These are phyloP conservation scores for Acanthosoma haemorrhoidale DNA, from an alignment of 2,888 invertebrate species.

Conservation along the genomic window DNA sequence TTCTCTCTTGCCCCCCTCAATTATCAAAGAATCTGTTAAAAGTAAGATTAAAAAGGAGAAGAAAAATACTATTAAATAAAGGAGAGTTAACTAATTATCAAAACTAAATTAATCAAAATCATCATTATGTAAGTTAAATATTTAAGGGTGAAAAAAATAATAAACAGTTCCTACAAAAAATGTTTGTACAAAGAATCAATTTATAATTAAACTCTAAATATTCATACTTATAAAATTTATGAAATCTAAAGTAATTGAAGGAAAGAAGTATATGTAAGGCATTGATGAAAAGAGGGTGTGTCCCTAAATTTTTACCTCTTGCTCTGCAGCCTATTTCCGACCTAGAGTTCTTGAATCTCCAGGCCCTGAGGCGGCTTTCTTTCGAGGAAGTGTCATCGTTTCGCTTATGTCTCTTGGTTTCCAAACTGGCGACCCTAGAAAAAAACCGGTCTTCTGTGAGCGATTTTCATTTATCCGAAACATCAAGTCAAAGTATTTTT, in stretches of 20 bases:
- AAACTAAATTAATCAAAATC: not conserved
- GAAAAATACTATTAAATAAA: too few relatives aligned
- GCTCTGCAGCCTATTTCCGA: constrained; percentile 21
- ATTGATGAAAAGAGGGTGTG: constrained; percentile 17
- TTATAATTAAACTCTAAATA: too few relatives aligned
- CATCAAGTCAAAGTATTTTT: not conserved
- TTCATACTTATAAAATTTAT: not conserved
- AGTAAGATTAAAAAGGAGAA: too few relatives aligned
- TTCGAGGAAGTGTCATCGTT: constrained; percentile 59
- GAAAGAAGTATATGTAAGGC: not conserved
- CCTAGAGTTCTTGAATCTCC: constrained; percentile 36
- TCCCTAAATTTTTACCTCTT: constrained; percentile 18
- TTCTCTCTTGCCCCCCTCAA: not conserved
- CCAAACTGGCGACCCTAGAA: constrained; percentile 96
- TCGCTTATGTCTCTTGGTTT: constrained; percentile 82
- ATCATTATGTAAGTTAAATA: not conserved
- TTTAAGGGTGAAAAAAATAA: too few relatives aligned
- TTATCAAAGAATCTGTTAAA: not conserved
- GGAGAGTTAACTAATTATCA: not conserved
- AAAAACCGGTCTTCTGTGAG: constrained; percentile 42
- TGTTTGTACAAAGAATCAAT: too few relatives aligned
- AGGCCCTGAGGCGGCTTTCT: constrained; percentile 43
- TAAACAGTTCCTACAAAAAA: too few relatives aligned
- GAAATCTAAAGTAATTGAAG: not conserved
- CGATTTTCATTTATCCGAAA: too few relatives aligned